Conservation (phyloP, 1,140 invertebrate species). For the Agrypnia vestita region DNA sequence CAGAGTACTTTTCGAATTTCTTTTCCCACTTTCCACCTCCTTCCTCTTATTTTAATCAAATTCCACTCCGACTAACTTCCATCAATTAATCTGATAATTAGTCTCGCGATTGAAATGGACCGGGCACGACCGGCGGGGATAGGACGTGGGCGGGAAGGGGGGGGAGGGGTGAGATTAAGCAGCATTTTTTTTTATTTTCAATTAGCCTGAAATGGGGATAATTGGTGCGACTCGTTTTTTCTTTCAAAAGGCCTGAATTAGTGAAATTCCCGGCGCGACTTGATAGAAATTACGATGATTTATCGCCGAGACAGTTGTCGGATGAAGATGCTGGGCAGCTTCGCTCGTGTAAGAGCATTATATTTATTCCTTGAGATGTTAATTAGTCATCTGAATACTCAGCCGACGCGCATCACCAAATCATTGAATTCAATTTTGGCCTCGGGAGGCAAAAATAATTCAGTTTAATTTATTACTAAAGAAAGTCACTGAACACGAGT, state of each 20-base stretch:
- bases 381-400: too few relatives aligned
- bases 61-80: constrained; percentile 56
- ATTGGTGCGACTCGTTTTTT: constrained; percentile 48
- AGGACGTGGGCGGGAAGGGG: background rate
- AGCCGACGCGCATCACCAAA: too few relatives aligned
- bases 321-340: too few relatives aligned
- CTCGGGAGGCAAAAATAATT: too few relatives aligned
- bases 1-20: background rate
- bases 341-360: too few relatives aligned
- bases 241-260: constrained; percentile 27
- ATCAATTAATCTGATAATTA: constrained; percentile 60
- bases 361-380: too few relatives aligned
- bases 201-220: constrained; percentile 57
- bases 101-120: constrained; percentile 56
- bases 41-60: constrained; percentile 58
- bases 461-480: too few relatives aligned
- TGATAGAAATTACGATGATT: constrained; percentile 17
- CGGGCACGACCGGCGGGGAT: constrained; percentile 19
- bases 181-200: constrained; percentile 58
- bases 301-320: background rate
- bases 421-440: too few relatives aligned
- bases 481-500: too few relatives aligned
- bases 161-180: constrained; percentile 55
- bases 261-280: background rate
- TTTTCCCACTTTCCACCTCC: constrained; percentile 10